phyloP scores from a whole-genome alignment of 2,888 invertebrate species.

The Oeneis ivallda region DNA sequence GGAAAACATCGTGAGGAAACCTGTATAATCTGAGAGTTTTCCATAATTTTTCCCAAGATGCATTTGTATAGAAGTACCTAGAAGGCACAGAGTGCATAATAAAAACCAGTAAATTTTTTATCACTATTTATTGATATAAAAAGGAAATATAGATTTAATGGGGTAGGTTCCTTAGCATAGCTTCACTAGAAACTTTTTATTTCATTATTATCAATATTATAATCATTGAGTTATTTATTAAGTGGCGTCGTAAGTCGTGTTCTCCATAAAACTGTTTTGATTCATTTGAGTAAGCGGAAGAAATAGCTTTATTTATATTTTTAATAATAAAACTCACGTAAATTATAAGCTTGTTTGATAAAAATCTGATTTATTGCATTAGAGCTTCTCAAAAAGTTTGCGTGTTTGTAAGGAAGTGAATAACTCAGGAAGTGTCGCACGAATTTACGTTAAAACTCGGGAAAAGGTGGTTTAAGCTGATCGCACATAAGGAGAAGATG shows the following conservation, averaged over 20 bases:
- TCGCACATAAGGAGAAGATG: not conserved
- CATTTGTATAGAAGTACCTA: too few species aligned
- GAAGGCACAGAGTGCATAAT: too few species aligned
- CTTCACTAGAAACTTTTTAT: too few species aligned
- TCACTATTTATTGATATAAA: too few species aligned
- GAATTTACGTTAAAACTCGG: not conserved
- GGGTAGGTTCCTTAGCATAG: too few species aligned
- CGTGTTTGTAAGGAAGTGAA: constrained; percentile 8
- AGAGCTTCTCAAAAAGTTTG: constrained; percentile 12
- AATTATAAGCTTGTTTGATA: constrained; percentile 30
- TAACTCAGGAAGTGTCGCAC: constrained; percentile 16
- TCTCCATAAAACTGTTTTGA: constrained; percentile 5
- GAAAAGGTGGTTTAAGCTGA: constrained; percentile 2
- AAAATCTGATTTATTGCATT: constrained; percentile 31
- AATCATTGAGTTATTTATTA: not conserved
- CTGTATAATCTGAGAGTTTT: too few species aligned
- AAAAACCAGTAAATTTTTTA: too few species aligned
- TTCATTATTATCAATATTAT: not conserved
- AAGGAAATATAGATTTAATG: too few species aligned
- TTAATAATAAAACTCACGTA: constrained; percentile 12
- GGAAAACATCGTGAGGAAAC: too few species aligned
- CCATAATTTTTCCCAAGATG: too few species aligned
- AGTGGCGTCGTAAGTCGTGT: not conserved
- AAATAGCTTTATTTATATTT: not conserved
- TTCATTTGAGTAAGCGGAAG: not conserved